These are phyloP conservation scores for Procavia capensis DNA, from an alignment of 2,113 vertebrate species.

Conservation along the genomic window DNA sequence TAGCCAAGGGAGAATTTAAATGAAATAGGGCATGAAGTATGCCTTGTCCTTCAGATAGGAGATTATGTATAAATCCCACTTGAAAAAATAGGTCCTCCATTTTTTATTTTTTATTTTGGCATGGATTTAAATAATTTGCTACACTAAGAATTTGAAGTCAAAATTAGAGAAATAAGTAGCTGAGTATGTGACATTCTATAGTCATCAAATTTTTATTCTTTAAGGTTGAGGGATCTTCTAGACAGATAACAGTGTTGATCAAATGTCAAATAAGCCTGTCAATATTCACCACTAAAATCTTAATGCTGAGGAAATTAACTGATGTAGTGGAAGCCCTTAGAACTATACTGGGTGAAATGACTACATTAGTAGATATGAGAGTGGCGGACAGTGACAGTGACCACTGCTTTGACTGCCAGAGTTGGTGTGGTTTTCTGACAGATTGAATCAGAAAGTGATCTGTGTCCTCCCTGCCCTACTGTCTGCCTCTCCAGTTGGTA, in stretches of 20 bases:
- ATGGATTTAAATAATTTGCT: conserved; percentile 70
- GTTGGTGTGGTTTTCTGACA: background rate
- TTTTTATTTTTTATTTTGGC: conserved; percentile 60
- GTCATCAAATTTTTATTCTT: conserved; percentile 46
- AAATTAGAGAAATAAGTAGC: conserved; percentile 31
- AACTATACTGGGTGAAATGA: background rate
- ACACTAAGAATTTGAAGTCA: conserved; percentile 32
- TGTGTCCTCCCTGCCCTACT: background rate
- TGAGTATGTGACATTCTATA: background rate
- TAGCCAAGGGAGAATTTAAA: conserved; percentile 62
- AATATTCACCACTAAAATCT: conserved; percentile 23
- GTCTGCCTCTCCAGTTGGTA: background rate
- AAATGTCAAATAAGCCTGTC: conserved; percentile 4
- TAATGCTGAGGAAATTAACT: conserved; percentile 13
- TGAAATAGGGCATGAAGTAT: conserved; percentile 60
- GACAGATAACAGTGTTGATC: conserved; percentile 35
- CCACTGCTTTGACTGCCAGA: background rate
- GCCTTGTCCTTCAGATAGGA: conserved; percentile 62
- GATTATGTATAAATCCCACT: conserved; percentile 46
- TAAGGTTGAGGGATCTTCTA: background rate
- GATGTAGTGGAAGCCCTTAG: background rate
- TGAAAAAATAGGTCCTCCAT: background rate
- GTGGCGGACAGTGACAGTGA: background rate
- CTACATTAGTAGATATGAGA: background rate
- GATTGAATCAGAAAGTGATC: background rate